Percentiles rank a stretch among this genome's conserved stretches.
Evolutionary conservation across 2,888 invertebrate genomes (phyloP).

Genomic region (Arctia plantaginis): DNA sequence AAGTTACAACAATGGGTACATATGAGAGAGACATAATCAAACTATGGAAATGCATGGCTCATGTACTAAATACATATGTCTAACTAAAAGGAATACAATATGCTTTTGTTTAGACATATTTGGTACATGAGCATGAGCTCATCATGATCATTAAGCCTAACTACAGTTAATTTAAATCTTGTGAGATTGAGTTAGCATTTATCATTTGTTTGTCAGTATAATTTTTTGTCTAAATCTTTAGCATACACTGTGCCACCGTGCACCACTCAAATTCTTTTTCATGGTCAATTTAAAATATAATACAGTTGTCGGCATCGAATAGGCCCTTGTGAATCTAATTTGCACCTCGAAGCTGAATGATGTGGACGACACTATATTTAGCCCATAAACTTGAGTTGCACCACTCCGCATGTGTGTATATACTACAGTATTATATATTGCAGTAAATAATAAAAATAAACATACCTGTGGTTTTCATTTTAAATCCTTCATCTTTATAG

Average conservation of each 20-base stretch:
- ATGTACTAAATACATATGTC: background rate
- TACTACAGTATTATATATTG: background rate
- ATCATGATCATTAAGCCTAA: background rate
- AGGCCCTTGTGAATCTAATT: slow-evolving; percentile 80
- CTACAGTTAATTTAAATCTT: background rate
- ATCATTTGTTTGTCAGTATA: background rate
- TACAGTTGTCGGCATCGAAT: slow-evolving; percentile 76
- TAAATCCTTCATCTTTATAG: background rate
- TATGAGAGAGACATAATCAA: background rate
- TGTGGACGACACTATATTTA: slow-evolving; percentile 34
- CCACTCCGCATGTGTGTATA: background rate
- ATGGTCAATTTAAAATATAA: slow-evolving; percentile 85
- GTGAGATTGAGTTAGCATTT: background rate
- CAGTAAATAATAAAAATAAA: background rate
- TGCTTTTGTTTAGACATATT: too few species aligned
- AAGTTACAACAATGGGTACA: too few species aligned
- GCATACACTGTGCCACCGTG: slow-evolving; percentile 41
- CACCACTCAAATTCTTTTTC: slow-evolving; percentile 75
- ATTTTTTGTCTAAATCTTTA: slow-evolving; percentile 24
- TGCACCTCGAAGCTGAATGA: slow-evolving; percentile 60
- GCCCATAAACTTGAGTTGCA: slow-evolving; percentile 7
- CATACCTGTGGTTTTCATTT: background rate
- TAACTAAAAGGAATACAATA: too few species aligned
- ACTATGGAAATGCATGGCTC: background rate
- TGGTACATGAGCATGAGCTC: too few species aligned